These are phyloP conservation scores for Eudasyphora cyanicolor DNA, from an alignment of 2,888 invertebrate genomes.

Conservation along the genomic window DNA sequence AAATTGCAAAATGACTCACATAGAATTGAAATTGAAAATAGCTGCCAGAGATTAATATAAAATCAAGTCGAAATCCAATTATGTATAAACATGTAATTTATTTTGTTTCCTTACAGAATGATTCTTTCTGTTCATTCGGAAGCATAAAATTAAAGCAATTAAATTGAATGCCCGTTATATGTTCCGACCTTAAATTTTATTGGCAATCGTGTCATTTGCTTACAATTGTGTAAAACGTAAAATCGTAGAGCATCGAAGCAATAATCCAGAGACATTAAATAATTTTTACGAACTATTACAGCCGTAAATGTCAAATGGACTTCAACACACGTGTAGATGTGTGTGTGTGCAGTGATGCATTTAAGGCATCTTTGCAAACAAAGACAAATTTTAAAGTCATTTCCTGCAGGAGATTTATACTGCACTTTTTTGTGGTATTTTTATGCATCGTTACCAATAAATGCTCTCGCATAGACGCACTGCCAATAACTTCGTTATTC, in stretches of 20 bases:
- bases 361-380: neutral
- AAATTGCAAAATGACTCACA: neutral
- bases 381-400: constrained; percentile 27
- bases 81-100: neutral
- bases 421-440: constrained; percentile 35
- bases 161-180: constrained; percentile 5
- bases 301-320: constrained; percentile 8
- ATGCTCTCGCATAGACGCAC: neutral
- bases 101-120: neutral
- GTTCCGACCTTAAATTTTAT: constrained; percentile 11
- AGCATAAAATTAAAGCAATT: neutral
- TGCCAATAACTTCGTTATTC: neutral
- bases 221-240: constrained; percentile 14
- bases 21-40: neutral
- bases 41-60: neutral
- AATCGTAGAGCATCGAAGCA: constrained; percentile 8
- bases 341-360: neutral
- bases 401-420: constrained; percentile 32
- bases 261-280: constrained; percentile 8
- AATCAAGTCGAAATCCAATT: neutral
- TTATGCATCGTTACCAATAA: constrained; percentile 37
- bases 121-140: neutral
- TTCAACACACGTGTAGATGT: neutral
- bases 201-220: neutral
- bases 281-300: constrained; percentile 24